Evolutionary conservation across 1,140 invertebrate species (phyloP), one percentile per base, ranked within the genome.

Genomic region (Saxidomus purpurata): DNA sequence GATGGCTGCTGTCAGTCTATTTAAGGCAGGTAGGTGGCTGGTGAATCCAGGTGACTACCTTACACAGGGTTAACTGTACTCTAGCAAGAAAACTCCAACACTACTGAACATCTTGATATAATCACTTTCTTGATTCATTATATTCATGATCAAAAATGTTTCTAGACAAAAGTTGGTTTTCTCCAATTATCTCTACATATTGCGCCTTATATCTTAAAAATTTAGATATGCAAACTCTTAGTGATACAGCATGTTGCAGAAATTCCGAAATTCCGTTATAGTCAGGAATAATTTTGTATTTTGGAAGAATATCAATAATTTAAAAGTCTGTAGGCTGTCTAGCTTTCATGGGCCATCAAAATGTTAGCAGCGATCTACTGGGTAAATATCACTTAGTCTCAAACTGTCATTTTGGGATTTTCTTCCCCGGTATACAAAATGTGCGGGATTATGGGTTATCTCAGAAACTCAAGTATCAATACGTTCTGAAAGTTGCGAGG

Each of bases 361-460:
- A 38, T 71, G 17, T 36, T 31, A 38, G 67, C 17, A 19, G 13
- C 19, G 36, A 71, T 71, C 31, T 71, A 3, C 15, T 71, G 3
- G 36, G 67, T 40, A 71, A 71, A 71, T 40, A 71, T 28, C 34
- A 40, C 67, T 40, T 17, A 71, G 67, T 71, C 67, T 55, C 15
- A 0, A 28, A 43, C 71, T 76, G 71, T 76, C 71, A 76, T 49
- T 43, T 76, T 40, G 6, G 71, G 36, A 76, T 76, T 76, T 76
- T 76, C 15, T 40, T 47, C 38, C 19, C 40, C 9, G 47, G 47
- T 49, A 34, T 31, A 47, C 28, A 79, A 79, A 79, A 79, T 79
- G 49, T 34, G 76, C 43, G 9, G 76, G 76, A 79, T 79, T 52
- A 79, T 15, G 71, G 76, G 76, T 79, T 79, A 79, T 79, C 76